Base-by-base conservation (phyloP, 1,140 invertebrate species). In the Apis florea region DNA sequence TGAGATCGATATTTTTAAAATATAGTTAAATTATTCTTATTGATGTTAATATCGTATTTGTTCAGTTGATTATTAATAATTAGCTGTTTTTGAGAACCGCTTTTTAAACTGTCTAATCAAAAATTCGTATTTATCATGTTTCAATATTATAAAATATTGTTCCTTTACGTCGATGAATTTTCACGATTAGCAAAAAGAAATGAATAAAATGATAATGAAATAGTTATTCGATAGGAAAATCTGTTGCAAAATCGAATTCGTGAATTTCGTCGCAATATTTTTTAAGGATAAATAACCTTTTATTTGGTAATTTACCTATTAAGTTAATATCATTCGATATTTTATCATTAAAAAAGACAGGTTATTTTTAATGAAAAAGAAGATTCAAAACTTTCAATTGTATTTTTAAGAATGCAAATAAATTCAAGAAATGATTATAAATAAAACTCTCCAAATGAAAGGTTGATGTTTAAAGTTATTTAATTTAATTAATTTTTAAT, bases 41-140 rank as follows among this genome's bases (percentile, higher is more conserved):
- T 86, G 53, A 63, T 78, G 82, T 81, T 84, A 47, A n/a, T n/a
- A n/a, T n/a, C 56, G 54, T 84, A 71, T 40, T 68, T 85, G 54
- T 82, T 82, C 15, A 26, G 10, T 72, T 51, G 56, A 68, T 75
- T 67, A 49, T 56, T 73, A 40, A n/a, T n/a, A 53, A n/a, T 19
- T 19, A 24, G 24, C 31, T 78, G 40, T 69, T 67, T n/a, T 80
- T 54, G 56, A 40, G 13, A 74, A 83, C 21, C 40, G 40, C 47
- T 76, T 47, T 72, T 67, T 51, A 61, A 49, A 17, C 54, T 72
- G 10, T 54, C 76, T 84, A 40, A 61, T 77, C n/a, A 6, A 53
- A 56, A 51, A 66, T 24, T 61, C 53, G 26, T 26, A 31, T 67
- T 84, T 53, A 59, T n/a, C 71, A 69, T 64, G 64, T 51, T 47